Percentiles rank a stretch among this genome's conserved stretches.
These are phyloP conservation scores for Casuarius casuarius DNA, from an alignment of 2,113 vertebrate species.

Conservation along the genomic window DNA sequence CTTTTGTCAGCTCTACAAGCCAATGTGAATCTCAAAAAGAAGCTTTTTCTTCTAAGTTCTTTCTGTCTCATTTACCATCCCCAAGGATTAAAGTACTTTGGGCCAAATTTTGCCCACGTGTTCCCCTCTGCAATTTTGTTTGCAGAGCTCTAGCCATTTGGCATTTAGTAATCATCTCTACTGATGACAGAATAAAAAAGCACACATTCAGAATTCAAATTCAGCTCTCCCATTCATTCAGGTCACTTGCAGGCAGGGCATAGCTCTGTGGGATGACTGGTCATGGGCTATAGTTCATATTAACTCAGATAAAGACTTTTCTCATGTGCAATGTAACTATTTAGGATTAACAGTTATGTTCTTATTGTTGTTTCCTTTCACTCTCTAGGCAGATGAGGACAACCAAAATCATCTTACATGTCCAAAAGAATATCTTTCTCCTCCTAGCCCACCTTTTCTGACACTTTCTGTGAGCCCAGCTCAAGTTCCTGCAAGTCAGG, in stretches of 20 bases:
- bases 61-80: not conserved
- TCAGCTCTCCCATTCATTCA: not conserved
- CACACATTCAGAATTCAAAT: not conserved
- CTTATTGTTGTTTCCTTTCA: constrained; percentile 24
- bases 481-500: constrained; percentile 54
- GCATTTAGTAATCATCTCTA: not conserved
- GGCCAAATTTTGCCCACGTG: not conserved
- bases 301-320: not conserved
- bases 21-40: not conserved
- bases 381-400: constrained; percentile 52
- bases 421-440: constrained; percentile 60
- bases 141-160: not conserved
- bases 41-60: too few species aligned
- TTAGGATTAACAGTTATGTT: not conserved
- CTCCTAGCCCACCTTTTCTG: constrained; percentile 60
- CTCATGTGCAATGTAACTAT: not conserved
- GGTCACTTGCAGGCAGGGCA: not conserved
- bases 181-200: not conserved
- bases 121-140: not conserved
- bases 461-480: constrained; percentile 48
- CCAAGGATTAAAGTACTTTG: not conserved
- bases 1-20: not conserved
- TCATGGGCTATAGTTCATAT: not conserved
- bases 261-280: not conserved
- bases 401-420: not conserved